A percentile compares a stretch with the other conserved stretches of the same genome.
Conservation (phyloP, 2,113 vertebrate genomes). For the Triplophysa dalaica region DNA sequence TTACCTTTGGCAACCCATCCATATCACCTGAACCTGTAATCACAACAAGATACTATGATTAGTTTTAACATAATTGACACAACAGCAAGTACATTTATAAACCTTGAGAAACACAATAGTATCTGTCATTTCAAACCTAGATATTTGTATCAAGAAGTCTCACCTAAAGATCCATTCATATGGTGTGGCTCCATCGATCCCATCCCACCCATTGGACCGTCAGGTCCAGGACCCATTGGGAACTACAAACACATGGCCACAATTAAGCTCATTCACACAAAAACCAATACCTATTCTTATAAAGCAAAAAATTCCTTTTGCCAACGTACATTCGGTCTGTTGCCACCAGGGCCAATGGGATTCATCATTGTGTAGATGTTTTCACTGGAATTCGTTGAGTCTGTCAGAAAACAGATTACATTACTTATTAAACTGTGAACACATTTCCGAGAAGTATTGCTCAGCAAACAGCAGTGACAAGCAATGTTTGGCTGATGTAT, state of each 20-base stretch:
- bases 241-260: slow-evolving; percentile 71
- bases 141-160: not conserved
- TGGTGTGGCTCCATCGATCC: slow-evolving; percentile 90
- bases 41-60: not conserved
- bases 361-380: slow-evolving; percentile 85
- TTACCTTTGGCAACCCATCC: slow-evolving; percentile 94
- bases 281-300: not conserved
- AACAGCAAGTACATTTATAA: not conserved
- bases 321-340: slow-evolving; percentile 75
- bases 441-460: not conserved
- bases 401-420: slow-evolving; percentile 55
- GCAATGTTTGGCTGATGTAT: not conserved
- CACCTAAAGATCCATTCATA: slow-evolving; percentile 93
- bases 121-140: not conserved
- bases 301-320: too few species aligned
- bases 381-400: slow-evolving; percentile 83
- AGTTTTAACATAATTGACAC: not conserved
- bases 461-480: not conserved
- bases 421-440: not conserved
- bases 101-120: not conserved
- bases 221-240: slow-evolving; percentile 87
- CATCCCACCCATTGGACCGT: slow-evolving; percentile 87
- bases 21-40: slow-evolving; percentile 85
- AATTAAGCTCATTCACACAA: not conserved
- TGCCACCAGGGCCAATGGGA: slow-evolving; percentile 72